Percentiles rank a stretch among this genome's conserved stretches.
Evolutionary conservation across 2,888 invertebrate species (phyloP).

Genomic region (Proisotoma minuta): DNA sequence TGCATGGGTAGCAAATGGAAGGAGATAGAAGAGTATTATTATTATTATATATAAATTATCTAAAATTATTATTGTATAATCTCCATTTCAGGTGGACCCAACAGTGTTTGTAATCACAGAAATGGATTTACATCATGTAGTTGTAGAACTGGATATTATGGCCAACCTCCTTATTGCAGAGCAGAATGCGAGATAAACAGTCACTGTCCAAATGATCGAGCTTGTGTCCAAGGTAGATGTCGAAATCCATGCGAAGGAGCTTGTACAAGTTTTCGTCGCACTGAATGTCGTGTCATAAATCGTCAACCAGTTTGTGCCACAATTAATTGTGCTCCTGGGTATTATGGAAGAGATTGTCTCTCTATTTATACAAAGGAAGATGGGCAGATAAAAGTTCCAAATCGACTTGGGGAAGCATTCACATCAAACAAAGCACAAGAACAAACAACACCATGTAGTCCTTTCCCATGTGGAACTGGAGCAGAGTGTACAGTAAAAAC

Average conservation of each 20-base stretch:
- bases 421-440: not conserved
- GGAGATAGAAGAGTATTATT: not conserved
- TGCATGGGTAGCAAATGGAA: no score
- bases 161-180: constrained; percentile 41
- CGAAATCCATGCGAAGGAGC: constrained; percentile 43
- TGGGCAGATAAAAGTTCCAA: not conserved
- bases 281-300: constrained; percentile 48
- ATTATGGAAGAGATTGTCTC: constrained; percentile 47
- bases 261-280: constrained; percentile 45
- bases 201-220: constrained; percentile 35
- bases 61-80: not conserved
- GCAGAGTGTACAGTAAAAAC: constrained; percentile 17
- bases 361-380: constrained; percentile 36
- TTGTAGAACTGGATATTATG: constrained; percentile 31
- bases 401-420: not conserved
- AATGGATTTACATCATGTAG: constrained; percentile 35
- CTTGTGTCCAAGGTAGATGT: constrained; percentile 32
- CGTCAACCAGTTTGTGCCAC: constrained; percentile 49
- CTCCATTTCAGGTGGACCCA: constrained; percentile 18
- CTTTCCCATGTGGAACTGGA: constrained; percentile 22
- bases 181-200: constrained; percentile 39
- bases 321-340: constrained; percentile 48
- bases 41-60: not conserved
- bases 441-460: constrained; percentile 15
- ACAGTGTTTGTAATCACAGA: constrained; percentile 30